Evolutionary conservation across 2,888 invertebrate genomes (phyloP), one percentile per base, ranked within the genome.

Genomic region (Steromphala cineraria): DNA sequence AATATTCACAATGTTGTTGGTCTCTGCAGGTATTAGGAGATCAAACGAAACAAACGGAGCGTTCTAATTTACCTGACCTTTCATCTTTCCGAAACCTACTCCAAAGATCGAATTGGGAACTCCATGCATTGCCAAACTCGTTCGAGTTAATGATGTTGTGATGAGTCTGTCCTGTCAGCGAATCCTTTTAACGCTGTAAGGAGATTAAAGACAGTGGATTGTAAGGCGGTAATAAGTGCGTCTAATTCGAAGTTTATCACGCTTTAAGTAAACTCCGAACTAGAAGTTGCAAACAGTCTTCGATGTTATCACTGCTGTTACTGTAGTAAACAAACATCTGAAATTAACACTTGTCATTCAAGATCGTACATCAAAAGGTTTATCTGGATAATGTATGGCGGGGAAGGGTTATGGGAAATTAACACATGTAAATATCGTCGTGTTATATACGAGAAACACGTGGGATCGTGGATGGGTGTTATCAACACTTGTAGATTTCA

Each of bases 91-190:
- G 71, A 71, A 28, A 17, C 19, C 8, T 71, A 36, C 71, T 24
- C 36, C 3, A 21, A 31, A n/a, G 10, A 17, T n/a, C 31, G 31
- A 67, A 36, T 7, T 2, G 8, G 67, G 67, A 67, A 67, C 67
- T 28, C 71, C 71, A 36, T 36, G 36, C 71, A 71, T 36, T 40
- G 71, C 71, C 71, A 62, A 62, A 36, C 71, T 4, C 28, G 71
- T 71, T 10, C 28, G 71, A 71, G 71, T 15, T 71, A 71, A 71
- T 71, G 71, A 71, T 71, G 71, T 36, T n/a, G 71, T 71, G 71
- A 71, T 71, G 71, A 71, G 71, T 31, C 40, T 71, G 36, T 71
- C 19, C 15, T 71, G 71, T 71, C 71, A 71, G 71, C 71, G 71
- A 71, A 71, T 28, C 71, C 71, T 71, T 71, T 71, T 71, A 71